A percentile compares a stretch with the other conserved stretches of the same genome.
These are phyloP conservation scores for Ornithoptera alexandrae DNA, from an alignment of 2,888 invertebrate genomes.

Conservation along the genomic window DNA sequence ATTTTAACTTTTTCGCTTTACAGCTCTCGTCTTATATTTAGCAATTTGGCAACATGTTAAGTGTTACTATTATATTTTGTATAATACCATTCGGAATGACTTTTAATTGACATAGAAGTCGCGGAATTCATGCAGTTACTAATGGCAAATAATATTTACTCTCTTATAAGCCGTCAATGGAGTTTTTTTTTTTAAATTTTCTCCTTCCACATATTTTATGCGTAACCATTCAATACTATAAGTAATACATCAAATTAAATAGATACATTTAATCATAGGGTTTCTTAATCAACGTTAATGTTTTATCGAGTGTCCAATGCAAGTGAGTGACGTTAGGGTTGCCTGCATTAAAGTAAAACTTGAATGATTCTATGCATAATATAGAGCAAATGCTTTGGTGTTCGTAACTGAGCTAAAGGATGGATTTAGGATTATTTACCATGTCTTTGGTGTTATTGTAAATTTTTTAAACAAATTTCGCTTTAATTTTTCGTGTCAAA, in stretches of 20 bases:
- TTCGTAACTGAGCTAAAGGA: neutral
- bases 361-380: neutral
- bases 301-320: too few species aligned
- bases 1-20: constrained; percentile 53
- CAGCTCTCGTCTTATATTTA: constrained; percentile 65
- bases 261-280: too few species aligned
- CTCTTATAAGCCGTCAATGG: neutral
- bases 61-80: constrained; percentile 54
- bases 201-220: neutral
- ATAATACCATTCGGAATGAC: constrained; percentile 37
- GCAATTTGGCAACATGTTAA: constrained; percentile 76
- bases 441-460: neutral
- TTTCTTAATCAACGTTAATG: too few species aligned
- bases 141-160: neutral
- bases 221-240: neutral
- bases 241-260: neutral
- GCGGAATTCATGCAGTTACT: constrained; percentile 31
- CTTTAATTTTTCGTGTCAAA: neutral
- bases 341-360: neutral
- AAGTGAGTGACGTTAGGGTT: neutral
- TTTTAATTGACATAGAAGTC: constrained; percentile 74
- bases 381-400: neutral
- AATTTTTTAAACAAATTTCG: neutral
- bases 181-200: neutral
- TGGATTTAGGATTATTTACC: neutral